These are phyloP conservation scores for Philaethria dido DNA, from an alignment of 2,888 invertebrate genomes.

Conservation along the genomic window DNA sequence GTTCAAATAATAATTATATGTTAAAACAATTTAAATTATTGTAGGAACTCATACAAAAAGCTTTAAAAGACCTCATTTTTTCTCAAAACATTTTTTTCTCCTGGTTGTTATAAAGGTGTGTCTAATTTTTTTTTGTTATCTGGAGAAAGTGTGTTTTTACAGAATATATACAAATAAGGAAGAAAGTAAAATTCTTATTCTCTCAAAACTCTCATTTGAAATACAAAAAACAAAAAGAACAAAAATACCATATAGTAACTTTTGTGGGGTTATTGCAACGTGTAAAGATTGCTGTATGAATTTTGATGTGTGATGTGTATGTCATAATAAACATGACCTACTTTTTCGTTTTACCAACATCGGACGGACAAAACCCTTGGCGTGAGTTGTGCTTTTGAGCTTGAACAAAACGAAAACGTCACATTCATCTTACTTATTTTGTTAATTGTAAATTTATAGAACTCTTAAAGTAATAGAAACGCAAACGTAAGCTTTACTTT, in stretches of 20 bases:
- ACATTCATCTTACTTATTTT: not conserved
- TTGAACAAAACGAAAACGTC: not conserved
- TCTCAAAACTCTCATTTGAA: not conserved
- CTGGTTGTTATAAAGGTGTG: too few relatives aligned
- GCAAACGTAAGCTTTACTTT: too few relatives aligned
- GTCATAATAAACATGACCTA: constrained; percentile 14
- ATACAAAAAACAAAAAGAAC: not conserved
- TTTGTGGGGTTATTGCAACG: constrained; percentile 2
- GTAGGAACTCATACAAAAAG: too few relatives aligned
- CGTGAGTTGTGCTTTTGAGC: not conserved
- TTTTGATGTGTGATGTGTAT: constrained; percentile 16
- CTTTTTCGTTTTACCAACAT: not conserved
- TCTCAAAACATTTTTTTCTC: too few relatives aligned
- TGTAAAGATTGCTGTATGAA: constrained; percentile 12
- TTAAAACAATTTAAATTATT: not conserved
- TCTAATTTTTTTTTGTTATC: not conserved
- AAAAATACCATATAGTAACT: not conserved
- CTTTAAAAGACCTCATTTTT: too few relatives aligned
- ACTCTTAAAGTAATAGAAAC: not conserved
- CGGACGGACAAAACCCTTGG: not conserved
- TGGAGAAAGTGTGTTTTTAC: not conserved
- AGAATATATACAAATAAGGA: not conserved
- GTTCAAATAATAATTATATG: not conserved
- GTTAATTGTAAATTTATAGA: not conserved
- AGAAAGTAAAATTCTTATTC: not conserved